Percentiles rank a stretch among this genome's conserved stretches.
Evolutionary conservation across 1,140 invertebrate species (phyloP).

Genomic region (Platorchestia sp.): DNA sequence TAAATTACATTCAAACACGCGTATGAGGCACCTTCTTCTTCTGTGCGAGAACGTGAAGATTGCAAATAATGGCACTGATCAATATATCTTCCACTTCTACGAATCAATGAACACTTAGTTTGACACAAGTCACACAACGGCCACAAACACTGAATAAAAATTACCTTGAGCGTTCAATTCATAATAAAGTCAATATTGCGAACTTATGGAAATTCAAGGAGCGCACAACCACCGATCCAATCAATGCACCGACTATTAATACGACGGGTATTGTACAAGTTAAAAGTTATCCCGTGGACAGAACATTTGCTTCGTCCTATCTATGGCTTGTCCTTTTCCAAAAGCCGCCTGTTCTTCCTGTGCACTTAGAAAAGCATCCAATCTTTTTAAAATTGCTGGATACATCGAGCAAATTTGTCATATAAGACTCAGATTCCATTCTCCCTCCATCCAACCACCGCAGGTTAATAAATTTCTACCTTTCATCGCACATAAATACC

Average conservation of each 20-base stretch:
- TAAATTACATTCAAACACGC: neutral
- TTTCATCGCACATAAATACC: neutral
- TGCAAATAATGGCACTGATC: neutral
- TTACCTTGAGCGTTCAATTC: neutral
- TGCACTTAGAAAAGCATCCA: no score
- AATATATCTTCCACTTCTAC: neutral
- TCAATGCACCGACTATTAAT: neutral
- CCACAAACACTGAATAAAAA: neutral
- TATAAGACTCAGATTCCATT: neutral
- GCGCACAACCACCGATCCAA: neutral
- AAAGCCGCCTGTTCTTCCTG: neutral
- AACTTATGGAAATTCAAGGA: neutral
- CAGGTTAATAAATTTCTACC: neutral
- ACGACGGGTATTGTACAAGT: neutral
- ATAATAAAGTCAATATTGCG: neutral
- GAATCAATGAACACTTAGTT: neutral
- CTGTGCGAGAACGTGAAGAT: neutral
- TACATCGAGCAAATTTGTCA: no score
- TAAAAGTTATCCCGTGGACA: no score
- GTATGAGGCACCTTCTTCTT: no score
- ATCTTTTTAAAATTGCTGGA: no score
- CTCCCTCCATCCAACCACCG: neutral
- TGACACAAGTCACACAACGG: neutral
- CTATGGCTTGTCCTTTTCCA: neutral
- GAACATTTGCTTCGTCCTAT: neutral